These are phyloP conservation scores for Heliconius charithonia DNA, from an alignment of 2,888 invertebrate genomes.

Conservation along the genomic window DNA sequence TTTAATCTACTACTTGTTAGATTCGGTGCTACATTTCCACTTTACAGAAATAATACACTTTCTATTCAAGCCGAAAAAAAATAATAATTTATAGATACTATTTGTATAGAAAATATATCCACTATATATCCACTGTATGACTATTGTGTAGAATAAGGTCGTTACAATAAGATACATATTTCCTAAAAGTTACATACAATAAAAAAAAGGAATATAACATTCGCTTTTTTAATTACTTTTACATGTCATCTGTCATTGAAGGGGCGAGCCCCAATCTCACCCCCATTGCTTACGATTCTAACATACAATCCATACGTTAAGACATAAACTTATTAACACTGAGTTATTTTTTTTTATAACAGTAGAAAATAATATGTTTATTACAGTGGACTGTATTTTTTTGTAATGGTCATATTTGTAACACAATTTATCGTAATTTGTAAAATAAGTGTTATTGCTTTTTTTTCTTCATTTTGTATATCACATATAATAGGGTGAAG, in stretches of 20 bases:
- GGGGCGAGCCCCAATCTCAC: slow-evolving; percentile 8
- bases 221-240: not conserved
- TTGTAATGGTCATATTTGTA: too few species aligned
- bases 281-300: not conserved
- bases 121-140: not conserved
- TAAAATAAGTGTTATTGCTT: too few species aligned
- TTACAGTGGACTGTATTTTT: too few species aligned
- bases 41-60: not conserved
- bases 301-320: not conserved
- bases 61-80: not conserved
- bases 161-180: not conserved
- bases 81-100: not conserved
- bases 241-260: slow-evolving; percentile 23
- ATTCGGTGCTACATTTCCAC: not conserved
- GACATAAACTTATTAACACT: not conserved
- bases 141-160: not conserved
- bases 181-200: not conserved
- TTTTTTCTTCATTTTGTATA: too few species aligned
- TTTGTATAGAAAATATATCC: not conserved
- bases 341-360: not conserved
- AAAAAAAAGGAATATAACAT: not conserved
- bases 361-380: too few species aligned
- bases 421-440: too few species aligned
- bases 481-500: too few species aligned
- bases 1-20: too few species aligned